Conservation (phyloP, 2,113 vertebrate genomes). For the Cololabis saira region DNA sequence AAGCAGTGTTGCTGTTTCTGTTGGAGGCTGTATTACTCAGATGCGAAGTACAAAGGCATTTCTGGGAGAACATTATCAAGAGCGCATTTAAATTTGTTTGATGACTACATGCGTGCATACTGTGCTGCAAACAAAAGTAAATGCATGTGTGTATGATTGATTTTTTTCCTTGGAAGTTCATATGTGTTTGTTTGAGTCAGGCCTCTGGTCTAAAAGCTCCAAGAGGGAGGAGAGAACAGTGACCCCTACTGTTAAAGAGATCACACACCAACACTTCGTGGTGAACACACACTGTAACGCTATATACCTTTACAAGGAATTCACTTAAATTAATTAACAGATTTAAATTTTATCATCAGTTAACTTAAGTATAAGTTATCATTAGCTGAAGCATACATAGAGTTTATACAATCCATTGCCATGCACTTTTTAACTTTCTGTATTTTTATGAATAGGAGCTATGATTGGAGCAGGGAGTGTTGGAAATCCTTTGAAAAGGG, state of each 20-base stretch:
- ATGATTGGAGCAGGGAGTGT: constrained; percentile 69
- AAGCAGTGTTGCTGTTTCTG: constrained; percentile 55
- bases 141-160: constrained; percentile 21
- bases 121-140: constrained; percentile 11
- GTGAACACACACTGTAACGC: not conserved
- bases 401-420: constrained; percentile 49
- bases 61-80: constrained; percentile 16
- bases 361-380: too few species aligned
- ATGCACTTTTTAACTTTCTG: constrained; percentile 60
- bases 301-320: not conserved
- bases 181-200: constrained; percentile 25
- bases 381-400: too few species aligned
- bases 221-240: constrained; percentile 75
- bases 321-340: not conserved
- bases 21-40: constrained; percentile 44
- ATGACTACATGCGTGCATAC: constrained; percentile 13
- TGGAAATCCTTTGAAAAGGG: constrained; percentile 77
- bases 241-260: constrained; percentile 80
- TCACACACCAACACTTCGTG: constrained; percentile 27
- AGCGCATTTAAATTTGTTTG: constrained; percentile 16
- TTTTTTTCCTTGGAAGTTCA: constrained; percentile 12
- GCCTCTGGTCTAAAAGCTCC: constrained; percentile 24
- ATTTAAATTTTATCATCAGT: not conserved
- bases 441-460: constrained; percentile 62
- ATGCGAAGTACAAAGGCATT: constrained; percentile 47